A percentile compares a stretch with the other conserved stretches of the same genome.
phyloP scores from a whole-genome alignment of 2,888 invertebrate species.

The Hofmannophila pseudospretella region DNA sequence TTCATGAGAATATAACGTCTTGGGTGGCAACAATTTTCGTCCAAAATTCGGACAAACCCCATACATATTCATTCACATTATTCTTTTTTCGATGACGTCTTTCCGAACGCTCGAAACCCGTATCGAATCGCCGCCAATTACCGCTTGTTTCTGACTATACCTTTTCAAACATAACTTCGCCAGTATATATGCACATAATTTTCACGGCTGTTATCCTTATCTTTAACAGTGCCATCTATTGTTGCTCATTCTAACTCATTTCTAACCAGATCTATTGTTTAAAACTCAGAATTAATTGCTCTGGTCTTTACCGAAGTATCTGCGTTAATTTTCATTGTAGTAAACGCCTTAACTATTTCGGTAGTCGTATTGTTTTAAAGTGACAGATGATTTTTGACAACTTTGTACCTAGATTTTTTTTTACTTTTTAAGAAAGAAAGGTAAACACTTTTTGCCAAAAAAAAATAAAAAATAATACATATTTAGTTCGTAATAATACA shows the following conservation, averaged over 20 bases:
- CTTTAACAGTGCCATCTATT: constrained; percentile 29
- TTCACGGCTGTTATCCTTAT: constrained; percentile 43
- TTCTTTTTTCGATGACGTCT: constrained; percentile 10
- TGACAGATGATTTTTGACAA: background rate
- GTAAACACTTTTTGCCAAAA: too few relatives aligned
- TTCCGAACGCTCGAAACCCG: constrained; percentile 29
- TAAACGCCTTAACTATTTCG: too few relatives aligned
- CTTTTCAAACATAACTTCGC: constrained; percentile 23
- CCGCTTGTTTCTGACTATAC: constrained; percentile 49
- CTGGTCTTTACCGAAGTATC: background rate
- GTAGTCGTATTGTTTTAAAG: background rate
- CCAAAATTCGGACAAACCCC: constrained; percentile 19
- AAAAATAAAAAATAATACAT: too few relatives aligned
- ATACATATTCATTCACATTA: constrained; percentile 24
- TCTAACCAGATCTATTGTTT: constrained; percentile 18
- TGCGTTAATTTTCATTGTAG: background rate
- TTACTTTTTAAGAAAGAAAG: too few relatives aligned
- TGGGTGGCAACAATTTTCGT: constrained; percentile 19
- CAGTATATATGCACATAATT: constrained; percentile 51
- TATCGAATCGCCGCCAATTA: constrained; percentile 53
- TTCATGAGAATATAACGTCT: constrained; percentile 8
- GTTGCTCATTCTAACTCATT: constrained; percentile 21
- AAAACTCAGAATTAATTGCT: constrained; percentile 12
- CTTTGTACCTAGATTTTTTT: background rate
- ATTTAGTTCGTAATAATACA: too few relatives aligned